Base-by-base conservation (phyloP, 2,113 vertebrate genomes). In the Camelus bactrianus region DNA sequence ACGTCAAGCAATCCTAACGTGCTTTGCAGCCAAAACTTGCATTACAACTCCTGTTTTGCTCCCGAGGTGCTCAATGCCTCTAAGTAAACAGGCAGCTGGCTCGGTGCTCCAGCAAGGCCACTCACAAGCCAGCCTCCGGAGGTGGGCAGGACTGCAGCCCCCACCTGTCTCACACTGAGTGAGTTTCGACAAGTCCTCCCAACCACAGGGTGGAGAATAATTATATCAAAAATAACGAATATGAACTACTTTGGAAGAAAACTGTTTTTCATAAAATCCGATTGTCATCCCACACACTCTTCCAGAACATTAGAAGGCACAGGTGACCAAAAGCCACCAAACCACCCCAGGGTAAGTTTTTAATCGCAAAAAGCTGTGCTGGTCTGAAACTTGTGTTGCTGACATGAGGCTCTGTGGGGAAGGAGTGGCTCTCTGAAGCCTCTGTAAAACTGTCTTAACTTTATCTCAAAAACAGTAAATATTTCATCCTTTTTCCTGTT, bases 41-140 rank as follows among this genome's bases (percentile, higher is more conserved):
- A 81, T 92, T 91, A 84, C 94, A 62, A 87, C 91, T 84, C 95
- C 77, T 89, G 73, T 62, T 72, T 84, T 60, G 82, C 89, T 93
- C 35, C 67, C 20, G 38, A 75, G 58, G 32, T 77, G 30, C 67
- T 69, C 77, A 38, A 3, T 2, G 85, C 64, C 72, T 89, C 54
- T 83, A 62, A 94, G 75, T 58, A 86, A 94, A 92, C n/a, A 95
- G 89, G 77, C 95, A 96, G 69, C 72, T 94, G 96, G 92, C 94
- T 80, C 42, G 1, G 48, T 6, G 95, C 58, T 85, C 32, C 16
- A 30, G 38, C 1, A 7, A 6, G 28, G 64, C 90, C 77, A 84
- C 26, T 38, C 85, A 82, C 92, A 94, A 91, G 93, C 89, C 93
- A n/a, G 5, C 50, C 89, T 91, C 91, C 46, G 80, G 67, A 62